Evolutionary conservation across 1,140 invertebrate species (phyloP).

Genomic region (Rhizoglyphus robini): DNA sequence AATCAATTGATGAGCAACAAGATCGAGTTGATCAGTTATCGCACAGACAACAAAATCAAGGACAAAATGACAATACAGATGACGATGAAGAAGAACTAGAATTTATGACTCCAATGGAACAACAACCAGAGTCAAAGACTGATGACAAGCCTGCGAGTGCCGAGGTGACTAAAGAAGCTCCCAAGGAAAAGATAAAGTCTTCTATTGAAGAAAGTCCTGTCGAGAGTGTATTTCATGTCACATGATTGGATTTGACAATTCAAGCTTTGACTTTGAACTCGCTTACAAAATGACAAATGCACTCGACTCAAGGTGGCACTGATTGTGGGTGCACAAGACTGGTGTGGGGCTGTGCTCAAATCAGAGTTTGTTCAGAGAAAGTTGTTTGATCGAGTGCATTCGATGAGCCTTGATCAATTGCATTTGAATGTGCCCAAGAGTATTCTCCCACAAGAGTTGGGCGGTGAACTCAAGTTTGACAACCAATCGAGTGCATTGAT

Average conservation of each 20-base stretch:
- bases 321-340: constrained; percentile 88
- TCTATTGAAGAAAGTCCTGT: too few relatives aligned
- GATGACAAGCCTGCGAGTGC: too few relatives aligned
- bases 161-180: too few relatives aligned
- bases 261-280: constrained; percentile 87
- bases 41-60: too few relatives aligned
- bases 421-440: constrained; percentile 44
- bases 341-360: constrained; percentile 86
- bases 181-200: too few relatives aligned
- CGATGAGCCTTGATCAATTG: constrained; percentile 66
- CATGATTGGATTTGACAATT: constrained; percentile 70
- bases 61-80: too few relatives aligned
- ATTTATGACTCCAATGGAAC: too few relatives aligned
- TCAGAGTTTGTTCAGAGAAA: constrained; percentile 93
- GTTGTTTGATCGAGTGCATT: constrained; percentile 79
- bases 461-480: constrained; percentile 65
- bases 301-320: constrained; percentile 86
- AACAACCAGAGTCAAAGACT: too few relatives aligned
- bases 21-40: too few relatives aligned
- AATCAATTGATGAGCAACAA: too few relatives aligned
- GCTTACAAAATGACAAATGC: constrained; percentile 92
- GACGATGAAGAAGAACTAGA: too few relatives aligned
- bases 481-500: not conserved
- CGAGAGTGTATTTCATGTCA: too few relatives aligned
- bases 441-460: constrained; percentile 67